Evolutionary conservation across 1,140 invertebrate genomes (phyloP).

Genomic region (Caenorhabditis brenneri): DNA sequence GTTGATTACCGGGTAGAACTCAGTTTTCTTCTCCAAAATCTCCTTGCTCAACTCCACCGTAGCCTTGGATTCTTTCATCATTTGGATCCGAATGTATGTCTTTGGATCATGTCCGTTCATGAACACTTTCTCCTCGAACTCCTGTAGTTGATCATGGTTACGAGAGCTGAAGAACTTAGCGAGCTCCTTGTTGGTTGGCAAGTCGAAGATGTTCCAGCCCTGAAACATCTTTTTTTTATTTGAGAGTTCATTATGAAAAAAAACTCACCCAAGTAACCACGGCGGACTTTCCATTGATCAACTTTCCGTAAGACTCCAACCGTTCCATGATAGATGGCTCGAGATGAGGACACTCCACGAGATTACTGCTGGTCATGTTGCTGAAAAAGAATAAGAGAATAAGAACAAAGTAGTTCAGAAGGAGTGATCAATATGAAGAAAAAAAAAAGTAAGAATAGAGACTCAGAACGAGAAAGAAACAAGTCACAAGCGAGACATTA

Average conservation of each 20-base stretch:
- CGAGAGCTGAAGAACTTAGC: not conserved
- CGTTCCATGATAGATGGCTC: not conserved
- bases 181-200: not conserved
- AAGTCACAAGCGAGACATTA: too few relatives aligned
- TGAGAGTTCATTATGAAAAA: not conserved
- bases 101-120: not conserved
- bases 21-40: not conserved
- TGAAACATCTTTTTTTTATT: not conserved
- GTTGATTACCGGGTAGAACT: not conserved
- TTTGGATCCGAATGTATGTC: constrained; percentile 36
- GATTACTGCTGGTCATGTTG: not conserved
- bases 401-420: too few relatives aligned
- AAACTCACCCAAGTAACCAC: not conserved
- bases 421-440: too few relatives aligned
- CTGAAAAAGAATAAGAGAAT: too few relatives aligned
- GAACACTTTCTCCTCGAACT: not conserved
- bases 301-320: not conserved
- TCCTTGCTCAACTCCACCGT: not conserved
- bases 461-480: too few relatives aligned
- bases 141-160: not conserved
- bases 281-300: not conserved
- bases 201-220: constrained; percentile 11
- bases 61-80: not conserved
- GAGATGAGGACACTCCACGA: not conserved
- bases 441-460: too few relatives aligned